A percentile compares a stretch with the other conserved stretches of the same genome.
Conservation (phyloP, 2,797 vertebrate genomes). For the Sebastes jordani region DNA sequence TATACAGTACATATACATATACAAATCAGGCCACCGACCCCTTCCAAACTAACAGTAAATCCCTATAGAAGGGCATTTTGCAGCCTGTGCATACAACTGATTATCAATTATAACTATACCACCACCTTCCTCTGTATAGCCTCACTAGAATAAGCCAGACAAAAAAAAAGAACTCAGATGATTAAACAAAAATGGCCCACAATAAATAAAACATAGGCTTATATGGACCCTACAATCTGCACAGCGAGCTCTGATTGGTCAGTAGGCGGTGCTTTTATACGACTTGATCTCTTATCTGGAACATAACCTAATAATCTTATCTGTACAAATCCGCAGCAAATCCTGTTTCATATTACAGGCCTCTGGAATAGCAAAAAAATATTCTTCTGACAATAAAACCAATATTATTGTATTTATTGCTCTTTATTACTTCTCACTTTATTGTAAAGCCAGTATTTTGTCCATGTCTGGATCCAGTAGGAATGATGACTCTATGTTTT, state of each 20-base stretch:
- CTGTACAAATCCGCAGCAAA: too few species aligned
- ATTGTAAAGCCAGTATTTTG: not conserved
- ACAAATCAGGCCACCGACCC: not conserved
- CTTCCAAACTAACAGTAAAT: not conserved
- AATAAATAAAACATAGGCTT: not conserved
- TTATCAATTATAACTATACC: not conserved
- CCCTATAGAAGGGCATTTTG: not conserved
- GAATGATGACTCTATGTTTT: not conserved
- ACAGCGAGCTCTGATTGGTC: too few species aligned
- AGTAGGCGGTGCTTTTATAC: too few species aligned
- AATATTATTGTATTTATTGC: not conserved
- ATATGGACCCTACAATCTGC: not conserved
- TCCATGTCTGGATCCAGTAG: not conserved
- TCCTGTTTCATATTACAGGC: too few species aligned
- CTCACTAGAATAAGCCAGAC: not conserved
- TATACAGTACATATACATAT: not conserved
- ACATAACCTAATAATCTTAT: not conserved
- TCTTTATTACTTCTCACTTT: not conserved
- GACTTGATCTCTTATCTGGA: not conserved
- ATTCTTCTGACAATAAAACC: not conserved
- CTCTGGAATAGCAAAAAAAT: not conserved
- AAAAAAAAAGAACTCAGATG: not conserved
- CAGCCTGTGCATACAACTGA: not conserved
- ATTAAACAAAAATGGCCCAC: not conserved
- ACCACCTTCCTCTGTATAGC: not conserved